Conservation (phyloP, 2,113 vertebrate species). For the Oryctolagus cuniculus region DNA sequence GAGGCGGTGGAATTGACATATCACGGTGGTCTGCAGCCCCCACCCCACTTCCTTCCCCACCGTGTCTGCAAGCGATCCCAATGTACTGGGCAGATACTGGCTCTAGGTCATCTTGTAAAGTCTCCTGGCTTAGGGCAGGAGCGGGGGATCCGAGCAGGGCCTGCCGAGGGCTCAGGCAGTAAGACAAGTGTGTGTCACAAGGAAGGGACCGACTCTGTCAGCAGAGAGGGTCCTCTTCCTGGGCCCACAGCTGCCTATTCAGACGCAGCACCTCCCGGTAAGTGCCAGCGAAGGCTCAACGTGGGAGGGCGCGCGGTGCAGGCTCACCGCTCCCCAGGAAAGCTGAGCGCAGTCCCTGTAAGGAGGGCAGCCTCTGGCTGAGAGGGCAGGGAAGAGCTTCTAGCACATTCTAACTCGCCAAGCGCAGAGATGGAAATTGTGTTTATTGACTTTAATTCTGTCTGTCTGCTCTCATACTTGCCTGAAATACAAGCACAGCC, state of each 20-base stretch:
- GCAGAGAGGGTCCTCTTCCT: background rate
- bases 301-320: background rate
- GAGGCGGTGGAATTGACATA: background rate
- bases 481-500: background rate
- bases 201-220: background rate
- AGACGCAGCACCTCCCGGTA: background rate
- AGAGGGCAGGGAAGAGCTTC: background rate
- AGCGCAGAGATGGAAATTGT: background rate
- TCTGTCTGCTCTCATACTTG: background rate
- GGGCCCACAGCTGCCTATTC: background rate
- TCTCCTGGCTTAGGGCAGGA: background rate
- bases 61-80: background rate
- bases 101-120: background rate
- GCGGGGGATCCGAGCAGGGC: background rate
- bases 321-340: background rate
- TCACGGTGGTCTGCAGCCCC: background rate
- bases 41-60: no score
- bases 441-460: conserved; percentile 5
- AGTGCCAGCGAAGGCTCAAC: background rate
- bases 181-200: background rate
- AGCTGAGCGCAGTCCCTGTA: background rate
- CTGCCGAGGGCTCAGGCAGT: background rate
- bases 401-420: background rate
- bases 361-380: background rate
- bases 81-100: background rate